These are phyloP conservation scores for Stenodema calcarata DNA, from an alignment of 2,888 invertebrate genomes.

Conservation along the genomic window DNA sequence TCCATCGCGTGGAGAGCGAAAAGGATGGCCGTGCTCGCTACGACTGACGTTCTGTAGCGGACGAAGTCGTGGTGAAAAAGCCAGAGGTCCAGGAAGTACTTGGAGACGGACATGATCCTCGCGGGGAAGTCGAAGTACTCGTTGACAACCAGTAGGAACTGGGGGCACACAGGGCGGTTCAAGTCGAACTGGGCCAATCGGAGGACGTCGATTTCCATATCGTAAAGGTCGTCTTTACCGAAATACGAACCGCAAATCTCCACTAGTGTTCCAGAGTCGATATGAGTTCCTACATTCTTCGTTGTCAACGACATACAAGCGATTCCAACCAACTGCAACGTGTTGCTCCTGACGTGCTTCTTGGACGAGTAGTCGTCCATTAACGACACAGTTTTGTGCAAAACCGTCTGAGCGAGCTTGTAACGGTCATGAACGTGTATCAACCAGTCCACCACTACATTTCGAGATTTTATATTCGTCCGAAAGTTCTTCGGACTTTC, in stretches of 20 bases:
- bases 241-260: conserved; percentile 33
- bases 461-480: conserved; percentile 36
- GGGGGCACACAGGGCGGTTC: conserved; percentile 25
- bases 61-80: conserved; percentile 26
- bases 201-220: conserved; percentile 6
- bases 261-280: neutral
- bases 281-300: neutral
- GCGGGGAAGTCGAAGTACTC: neutral
- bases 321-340: neutral
- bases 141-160: conserved; percentile 10
- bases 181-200: conserved; percentile 18
- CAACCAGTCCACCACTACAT: conserved; percentile 34
- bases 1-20: conserved; percentile 9
- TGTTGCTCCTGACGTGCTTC: neutral
- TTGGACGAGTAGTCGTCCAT: conserved; percentile 33
- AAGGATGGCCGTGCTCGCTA: neutral
- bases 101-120: neutral
- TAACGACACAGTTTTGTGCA: conserved; percentile 35
- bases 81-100: conserved; percentile 37
- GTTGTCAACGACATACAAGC: conserved; percentile 18
- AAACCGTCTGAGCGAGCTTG: conserved; percentile 1
- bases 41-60: neutral
- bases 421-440: conserved; percentile 25
- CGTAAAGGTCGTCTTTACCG: neutral
- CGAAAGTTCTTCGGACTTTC: conserved; percentile 17